phyloP scores from a whole-genome alignment of 35 echinoderm and acorn worm genomes.

The Hemicentrotus pulcherrimus region DNA sequence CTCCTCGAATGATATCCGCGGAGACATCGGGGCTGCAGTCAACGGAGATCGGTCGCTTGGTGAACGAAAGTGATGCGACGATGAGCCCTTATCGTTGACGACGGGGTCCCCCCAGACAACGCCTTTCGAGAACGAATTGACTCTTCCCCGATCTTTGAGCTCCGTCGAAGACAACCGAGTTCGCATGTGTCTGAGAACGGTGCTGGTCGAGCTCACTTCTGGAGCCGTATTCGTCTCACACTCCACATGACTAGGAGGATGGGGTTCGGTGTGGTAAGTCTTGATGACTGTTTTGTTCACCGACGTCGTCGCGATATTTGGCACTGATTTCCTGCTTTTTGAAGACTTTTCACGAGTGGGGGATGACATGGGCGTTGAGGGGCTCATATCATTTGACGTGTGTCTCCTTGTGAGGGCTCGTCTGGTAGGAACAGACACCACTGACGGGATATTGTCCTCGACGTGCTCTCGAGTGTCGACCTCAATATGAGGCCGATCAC shows the following conservation, averaged over 20 bases:
- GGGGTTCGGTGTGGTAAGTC: not conserved
- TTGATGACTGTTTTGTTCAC: not conserved
- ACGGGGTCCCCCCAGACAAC: slow-evolving; percentile 1
- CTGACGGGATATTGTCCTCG: not conserved
- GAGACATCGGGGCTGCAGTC: not conserved
- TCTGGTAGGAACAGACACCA: not conserved
- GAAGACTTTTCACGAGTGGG: slow-evolving; percentile 24
- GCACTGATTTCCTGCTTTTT: slow-evolving; percentile 6
- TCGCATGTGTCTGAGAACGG: slow-evolving; percentile 33
- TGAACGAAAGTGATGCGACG: slow-evolving; percentile 17
- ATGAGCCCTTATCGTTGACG: not conserved
- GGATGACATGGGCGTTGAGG: not conserved
- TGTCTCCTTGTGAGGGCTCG: not conserved
- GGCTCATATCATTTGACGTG: not conserved
- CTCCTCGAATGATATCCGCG: slow-evolving; percentile 45
- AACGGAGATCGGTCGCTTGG: slow-evolving; percentile 4
- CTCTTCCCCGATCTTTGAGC: not conserved
- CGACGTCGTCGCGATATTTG: not conserved
- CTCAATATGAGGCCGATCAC: slow-evolving; percentile 6
- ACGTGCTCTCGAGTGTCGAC: not conserved
- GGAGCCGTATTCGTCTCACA: not conserved
- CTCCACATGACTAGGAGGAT: not conserved
- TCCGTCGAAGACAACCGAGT: slow-evolving; percentile 4
- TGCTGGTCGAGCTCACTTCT: slow-evolving; percentile 5
- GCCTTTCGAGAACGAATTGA: slow-evolving; percentile 34